Evolutionary conservation across 2,888 invertebrate species (phyloP).

Genomic region (Drosophila meridionalis): DNA sequence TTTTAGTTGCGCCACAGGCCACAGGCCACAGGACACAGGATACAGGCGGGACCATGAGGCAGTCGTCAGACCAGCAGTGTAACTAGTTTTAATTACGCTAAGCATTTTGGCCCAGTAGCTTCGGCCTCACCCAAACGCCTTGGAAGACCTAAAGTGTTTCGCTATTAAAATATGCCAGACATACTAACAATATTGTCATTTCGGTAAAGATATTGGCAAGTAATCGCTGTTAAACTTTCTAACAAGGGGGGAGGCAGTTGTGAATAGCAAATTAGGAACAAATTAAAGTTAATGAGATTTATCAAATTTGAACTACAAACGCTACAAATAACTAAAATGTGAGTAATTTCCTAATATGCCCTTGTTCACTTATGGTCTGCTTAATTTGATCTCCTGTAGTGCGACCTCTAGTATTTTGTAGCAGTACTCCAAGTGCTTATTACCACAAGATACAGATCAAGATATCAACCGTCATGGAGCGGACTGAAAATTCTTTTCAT

Average conservation of each 20-base stretch:
- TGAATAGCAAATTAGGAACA: background rate
- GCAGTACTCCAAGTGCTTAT: too few species aligned
- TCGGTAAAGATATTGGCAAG: background rate
- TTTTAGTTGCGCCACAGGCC: conserved; percentile 18
- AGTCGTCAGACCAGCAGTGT: conserved; percentile 39
- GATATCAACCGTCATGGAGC: background rate
- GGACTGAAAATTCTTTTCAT: background rate
- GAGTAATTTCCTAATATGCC: background rate
- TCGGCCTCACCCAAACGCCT: background rate
- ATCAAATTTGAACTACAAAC: background rate
- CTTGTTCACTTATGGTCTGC: background rate
- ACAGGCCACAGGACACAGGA: background rate
- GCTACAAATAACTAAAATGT: background rate
- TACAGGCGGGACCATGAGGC: conserved; percentile 16
- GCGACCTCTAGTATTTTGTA: background rate
- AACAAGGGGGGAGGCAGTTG: background rate
- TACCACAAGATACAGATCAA: background rate
- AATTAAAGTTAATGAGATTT: background rate
- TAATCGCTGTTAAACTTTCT: background rate
- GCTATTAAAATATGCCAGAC: conserved; percentile 2
- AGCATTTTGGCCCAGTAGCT: conserved; percentile 53
- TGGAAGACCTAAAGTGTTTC: background rate
- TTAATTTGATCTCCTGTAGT: background rate
- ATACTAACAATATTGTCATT: background rate
- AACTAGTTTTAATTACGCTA: conserved; percentile 82